Base-by-base conservation (phyloP, 2,797 vertebrate genomes). In the Hemibagrus guttatus region DNA sequence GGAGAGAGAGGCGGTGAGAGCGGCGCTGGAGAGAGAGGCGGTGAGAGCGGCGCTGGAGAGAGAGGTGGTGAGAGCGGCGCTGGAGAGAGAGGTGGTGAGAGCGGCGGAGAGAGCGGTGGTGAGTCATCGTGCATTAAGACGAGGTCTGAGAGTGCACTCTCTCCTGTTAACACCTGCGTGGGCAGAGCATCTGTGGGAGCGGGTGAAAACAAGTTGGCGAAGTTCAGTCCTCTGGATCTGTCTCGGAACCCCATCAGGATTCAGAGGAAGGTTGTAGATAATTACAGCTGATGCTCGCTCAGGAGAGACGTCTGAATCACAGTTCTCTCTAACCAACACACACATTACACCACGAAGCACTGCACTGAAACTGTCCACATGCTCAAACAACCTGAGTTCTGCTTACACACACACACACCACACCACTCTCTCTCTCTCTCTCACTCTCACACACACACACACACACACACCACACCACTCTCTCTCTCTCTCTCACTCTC, bases 131-230 rank as follows among this genome's bases (percentile, higher is more conserved):
- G 21, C 83, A 83, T 61, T 75, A 46, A 71, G 69, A 63, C 66
- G 31, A 89, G 69, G 82, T 69, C 88, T 75, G 83, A 84, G 75
- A 82, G 82, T 28, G 82, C 59, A 21, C 64, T 56, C 88, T 71
- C 79, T 12, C 39, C 39, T 42, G 59, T 84, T 85, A 66, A 69
- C 76, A 58, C 59, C 4, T 52, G 87, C 80, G 87, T 90, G 86
- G 89, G 89, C 76, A 39, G 75, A 46, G 46, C 4, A 49, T 59
- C 84, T 85, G 66, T 39, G 64, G 59, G 68, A 89, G 85, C 35
- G 71, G 63, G 85, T 88, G 89, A 72, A 85, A 85, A 89, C 79
- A 83, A 86, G 79, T 85, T 42, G 76, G 86, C 4, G 58, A 35
- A 80, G 68, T 85, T 83, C 84, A 76, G 85, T 86, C 78, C 59